Percentiles rank a stretch among this genome's conserved stretches.
Evolutionary conservation across 1,140 invertebrate genomes (phyloP).

Genomic region (Drosophila tsacasi): DNA sequence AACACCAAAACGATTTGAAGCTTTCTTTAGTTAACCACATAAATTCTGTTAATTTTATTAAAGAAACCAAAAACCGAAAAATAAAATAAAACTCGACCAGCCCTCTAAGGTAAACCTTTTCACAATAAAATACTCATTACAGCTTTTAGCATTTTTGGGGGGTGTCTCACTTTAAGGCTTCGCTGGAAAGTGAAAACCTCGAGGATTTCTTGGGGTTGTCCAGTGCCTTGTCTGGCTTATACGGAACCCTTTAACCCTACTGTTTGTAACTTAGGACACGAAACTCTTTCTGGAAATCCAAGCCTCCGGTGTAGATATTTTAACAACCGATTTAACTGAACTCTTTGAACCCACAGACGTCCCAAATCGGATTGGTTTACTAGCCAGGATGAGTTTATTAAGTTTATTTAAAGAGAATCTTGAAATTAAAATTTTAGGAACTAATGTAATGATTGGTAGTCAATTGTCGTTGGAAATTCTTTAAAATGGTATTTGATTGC

Average conservation of each 20-base stretch:
- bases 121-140: constrained; percentile 48
- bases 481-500: constrained; percentile 10
- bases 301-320: constrained; percentile 43
- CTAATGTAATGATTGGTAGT: constrained; percentile 2
- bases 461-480: not conserved
- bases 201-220: constrained; percentile 38
- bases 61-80: not conserved
- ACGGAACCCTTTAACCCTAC: constrained; percentile 62
- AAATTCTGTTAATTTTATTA: not conserved
- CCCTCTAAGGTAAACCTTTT: not conserved
- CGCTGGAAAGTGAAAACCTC: constrained; percentile 18
- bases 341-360: constrained; percentile 42
- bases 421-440: constrained; percentile 1
- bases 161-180: constrained; percentile 51
- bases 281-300: constrained; percentile 41
- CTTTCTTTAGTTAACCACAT: not conserved
- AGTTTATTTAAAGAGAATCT: constrained; percentile 14
- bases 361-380: constrained; percentile 41
- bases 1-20: not conserved
- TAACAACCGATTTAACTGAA: constrained; percentile 81
- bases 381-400: not conserved
- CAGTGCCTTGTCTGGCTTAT: constrained; percentile 61
- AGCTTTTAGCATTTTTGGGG: constrained; percentile 7
- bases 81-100: not conserved
- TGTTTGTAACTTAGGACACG: constrained; percentile 15